Evolutionary conservation across 2,113 vertebrate genomes (phyloP), one percentile per base, ranked within the genome.

Genomic region (Leiothrix lutea): DNA sequence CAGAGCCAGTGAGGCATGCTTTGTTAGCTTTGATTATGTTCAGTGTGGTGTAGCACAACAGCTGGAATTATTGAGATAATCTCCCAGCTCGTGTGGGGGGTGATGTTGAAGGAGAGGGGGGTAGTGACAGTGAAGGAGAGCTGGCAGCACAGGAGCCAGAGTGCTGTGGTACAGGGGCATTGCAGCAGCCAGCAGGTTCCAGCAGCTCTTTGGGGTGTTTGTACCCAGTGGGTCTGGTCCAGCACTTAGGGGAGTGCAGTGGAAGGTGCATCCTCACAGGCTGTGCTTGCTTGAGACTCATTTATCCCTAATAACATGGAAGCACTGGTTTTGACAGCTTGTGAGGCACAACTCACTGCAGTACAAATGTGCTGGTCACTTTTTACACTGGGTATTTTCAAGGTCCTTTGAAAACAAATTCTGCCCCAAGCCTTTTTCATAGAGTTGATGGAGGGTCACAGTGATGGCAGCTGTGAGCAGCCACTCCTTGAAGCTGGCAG

Each of bases 1-100:
- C 4, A 21, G 70, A 82, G 70, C 47, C 33, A 54, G 26, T 4
- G 9, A 64, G 66, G 80, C 2, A 1, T 31, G 91, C 62, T 94
- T 81, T 92, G 85, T 81, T 82, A 69, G 80, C 73, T 95, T 92
- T 89, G 69, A 67, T 75, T 70, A 4, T 58, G 66, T 54, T 92
- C 78, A 31, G 12, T 66, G 60, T 77, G 70, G 40, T 87, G 80
- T 11, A 57, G 70, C 78, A 91, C 38, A 93, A 64, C 81, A 93
- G 75, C 85, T 92, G 93, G 90, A 94, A 91, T 70, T 56, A 90
- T 5, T 62, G 54, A 82, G 56, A 71, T 62, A 58, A 70, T 82
- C 60, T 80, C 77, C 45, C 24, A 26, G 50, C 44, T 73, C 5
- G 1, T 48, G 23, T 21, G 29, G 48, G 13, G 20, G 7, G 50